Conservation (phyloP, 2,113 vertebrate species). For the Malaclemys terrapin region DNA sequence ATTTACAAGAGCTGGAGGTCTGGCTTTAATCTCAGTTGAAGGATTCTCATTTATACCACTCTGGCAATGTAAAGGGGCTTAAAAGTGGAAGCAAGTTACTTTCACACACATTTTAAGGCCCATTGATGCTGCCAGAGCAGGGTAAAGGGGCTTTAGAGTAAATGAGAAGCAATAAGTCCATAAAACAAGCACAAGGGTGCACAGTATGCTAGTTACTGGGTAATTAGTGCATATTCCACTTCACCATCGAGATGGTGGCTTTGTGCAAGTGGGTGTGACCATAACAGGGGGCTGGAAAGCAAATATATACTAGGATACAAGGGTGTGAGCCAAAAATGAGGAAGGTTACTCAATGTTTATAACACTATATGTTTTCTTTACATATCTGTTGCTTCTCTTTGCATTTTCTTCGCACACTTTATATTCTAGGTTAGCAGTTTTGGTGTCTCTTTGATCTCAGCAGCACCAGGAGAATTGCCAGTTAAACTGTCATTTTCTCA, state of each 20-base stretch:
- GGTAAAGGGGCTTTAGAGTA: background rate
- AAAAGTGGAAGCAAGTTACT: background rate
- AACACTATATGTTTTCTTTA: slow-evolving; percentile 22
- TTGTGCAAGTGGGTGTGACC: background rate
- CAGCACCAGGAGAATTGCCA: slow-evolving; percentile 43
- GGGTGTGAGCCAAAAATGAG: slow-evolving; percentile 28
- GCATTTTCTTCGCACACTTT: slow-evolving; percentile 43
- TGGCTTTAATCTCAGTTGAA: background rate
- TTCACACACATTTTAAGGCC: background rate
- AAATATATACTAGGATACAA: background rate
- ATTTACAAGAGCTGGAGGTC: background rate
- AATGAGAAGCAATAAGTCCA: background rate
- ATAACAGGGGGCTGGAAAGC: background rate
- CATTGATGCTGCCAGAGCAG: background rate
- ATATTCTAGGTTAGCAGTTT: slow-evolving; percentile 56
- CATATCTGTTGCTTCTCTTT: slow-evolving; percentile 61
- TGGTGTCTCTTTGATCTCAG: slow-evolving; percentile 54
- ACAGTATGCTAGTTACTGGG: background rate
- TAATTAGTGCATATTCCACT: background rate
- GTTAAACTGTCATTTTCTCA: slow-evolving; percentile 62
- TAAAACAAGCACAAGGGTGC: rapidly evolving
- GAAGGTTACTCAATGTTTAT: slow-evolving; percentile 11
- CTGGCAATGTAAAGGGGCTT: background rate
- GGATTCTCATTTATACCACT: background rate
- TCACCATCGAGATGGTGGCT: background rate